These are phyloP conservation scores for Anser brachyrhynchus DNA, from an alignment of 2,113 vertebrate species.

Conservation along the genomic window DNA sequence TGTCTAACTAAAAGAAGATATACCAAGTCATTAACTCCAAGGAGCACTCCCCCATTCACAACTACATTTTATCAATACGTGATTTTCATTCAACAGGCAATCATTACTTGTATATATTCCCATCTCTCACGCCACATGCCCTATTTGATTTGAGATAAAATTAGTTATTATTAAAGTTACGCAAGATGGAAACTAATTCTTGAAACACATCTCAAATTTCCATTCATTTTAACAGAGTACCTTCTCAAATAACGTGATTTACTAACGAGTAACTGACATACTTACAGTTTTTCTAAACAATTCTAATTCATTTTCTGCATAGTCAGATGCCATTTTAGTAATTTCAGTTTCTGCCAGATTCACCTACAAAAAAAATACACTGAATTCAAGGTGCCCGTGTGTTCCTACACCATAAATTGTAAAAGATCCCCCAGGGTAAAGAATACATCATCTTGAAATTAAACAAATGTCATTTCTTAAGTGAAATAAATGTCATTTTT, in stretches of 20 bases:
- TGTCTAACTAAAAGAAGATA: neutral
- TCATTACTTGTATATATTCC: neutral
- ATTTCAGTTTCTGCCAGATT: slow-evolving; percentile 89
- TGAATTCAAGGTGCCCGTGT: neutral
- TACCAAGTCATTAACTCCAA: neutral
- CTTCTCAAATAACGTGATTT: neutral
- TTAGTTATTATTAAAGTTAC: neutral
- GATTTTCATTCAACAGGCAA: neutral
- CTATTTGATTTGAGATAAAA: neutral
- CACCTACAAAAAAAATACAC: slow-evolving; percentile 76
- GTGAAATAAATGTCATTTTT: neutral
- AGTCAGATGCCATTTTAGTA: slow-evolving; percentile 93
- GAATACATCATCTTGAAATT: neutral
- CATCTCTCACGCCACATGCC: neutral
- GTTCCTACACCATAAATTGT: neutral
- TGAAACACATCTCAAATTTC: neutral
- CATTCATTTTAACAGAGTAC: neutral
- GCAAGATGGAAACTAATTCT: neutral
- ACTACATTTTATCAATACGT: neutral
- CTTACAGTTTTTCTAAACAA: slow-evolving; percentile 93
- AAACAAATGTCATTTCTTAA: too few relatives aligned
- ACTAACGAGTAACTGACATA: neutral
- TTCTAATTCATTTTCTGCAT: slow-evolving; percentile 93
- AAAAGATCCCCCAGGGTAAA: neutral
- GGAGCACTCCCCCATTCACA: neutral